Conservation (phyloP, 2,888 invertebrate species). For the Trichopoda pennipes region DNA sequence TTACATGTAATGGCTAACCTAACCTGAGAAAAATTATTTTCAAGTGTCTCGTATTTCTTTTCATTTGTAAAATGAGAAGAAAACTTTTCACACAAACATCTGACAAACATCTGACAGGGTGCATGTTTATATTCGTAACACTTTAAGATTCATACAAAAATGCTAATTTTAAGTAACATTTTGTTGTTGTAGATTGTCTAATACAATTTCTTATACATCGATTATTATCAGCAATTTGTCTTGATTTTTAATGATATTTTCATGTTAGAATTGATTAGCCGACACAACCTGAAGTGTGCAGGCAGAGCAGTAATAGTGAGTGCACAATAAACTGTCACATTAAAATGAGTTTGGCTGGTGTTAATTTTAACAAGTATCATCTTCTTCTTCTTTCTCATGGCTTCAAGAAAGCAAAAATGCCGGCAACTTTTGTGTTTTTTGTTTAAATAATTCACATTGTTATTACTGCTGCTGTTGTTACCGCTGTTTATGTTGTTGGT, state of each 20-base stretch:
- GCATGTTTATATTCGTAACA: background rate
- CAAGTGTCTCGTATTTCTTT: too few species aligned
- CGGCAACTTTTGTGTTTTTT: constrained; percentile 53
- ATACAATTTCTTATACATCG: constrained; percentile 45
- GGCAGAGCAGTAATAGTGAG: constrained; percentile 4
- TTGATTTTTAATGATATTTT: constrained; percentile 37
- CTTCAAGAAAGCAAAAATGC: constrained; percentile 40
- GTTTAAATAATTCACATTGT: background rate
- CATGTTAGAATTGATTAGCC: constrained; percentile 43
- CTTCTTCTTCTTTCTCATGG: background rate
- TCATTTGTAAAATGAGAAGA: background rate
- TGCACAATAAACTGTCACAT: background rate
- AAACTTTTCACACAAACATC: constrained; percentile 29
- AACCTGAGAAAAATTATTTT: too few species aligned
- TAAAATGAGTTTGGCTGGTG: constrained; percentile 24
- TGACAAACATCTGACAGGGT: constrained; percentile 24
- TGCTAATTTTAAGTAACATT: background rate
- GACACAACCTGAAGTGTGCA: background rate
- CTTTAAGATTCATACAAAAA: background rate
- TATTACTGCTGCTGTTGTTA: constrained; percentile 21
- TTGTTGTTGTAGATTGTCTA: background rate
- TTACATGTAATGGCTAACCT: too few species aligned
- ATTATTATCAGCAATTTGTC: constrained; percentile 50
- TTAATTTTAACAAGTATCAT: constrained; percentile 20
- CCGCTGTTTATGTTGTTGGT: constrained; percentile 19